Evolutionary conservation across 2,113 vertebrate genomes (phyloP).

Genomic region (Cnemophilus loriae): DNA sequence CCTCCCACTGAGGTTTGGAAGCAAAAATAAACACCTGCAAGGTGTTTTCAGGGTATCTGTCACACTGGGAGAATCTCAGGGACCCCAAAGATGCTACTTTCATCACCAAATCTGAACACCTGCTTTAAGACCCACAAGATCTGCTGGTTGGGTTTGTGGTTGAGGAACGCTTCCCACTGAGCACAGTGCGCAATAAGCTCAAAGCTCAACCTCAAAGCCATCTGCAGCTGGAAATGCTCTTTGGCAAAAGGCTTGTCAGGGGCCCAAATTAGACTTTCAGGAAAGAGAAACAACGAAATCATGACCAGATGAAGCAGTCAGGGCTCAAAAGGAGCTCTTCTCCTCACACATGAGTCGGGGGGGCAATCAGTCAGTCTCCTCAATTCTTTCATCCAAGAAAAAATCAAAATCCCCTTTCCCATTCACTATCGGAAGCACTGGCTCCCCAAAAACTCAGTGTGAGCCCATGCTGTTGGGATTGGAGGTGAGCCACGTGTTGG

Average conservation of each 20-base stretch:
- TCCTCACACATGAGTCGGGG: neutral
- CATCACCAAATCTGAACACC: neutral
- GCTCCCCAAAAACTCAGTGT: neutral
- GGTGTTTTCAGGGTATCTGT: neutral
- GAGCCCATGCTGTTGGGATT: neutral
- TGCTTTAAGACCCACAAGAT: neutral
- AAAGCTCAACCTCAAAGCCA: neutral
- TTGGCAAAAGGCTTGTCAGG: neutral
- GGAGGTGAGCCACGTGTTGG: neutral
- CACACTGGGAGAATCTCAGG: neutral
- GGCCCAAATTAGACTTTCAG: neutral
- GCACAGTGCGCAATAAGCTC: fast-evolving
- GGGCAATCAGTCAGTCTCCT: neutral
- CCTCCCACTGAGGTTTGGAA: neutral
- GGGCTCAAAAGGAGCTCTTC: neutral
- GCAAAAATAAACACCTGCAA: neutral
- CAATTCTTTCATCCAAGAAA: neutral
- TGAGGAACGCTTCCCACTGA: neutral
- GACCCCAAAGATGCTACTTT: neutral
- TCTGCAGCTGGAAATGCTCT: neutral
- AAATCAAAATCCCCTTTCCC: neutral
- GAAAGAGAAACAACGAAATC: neutral
- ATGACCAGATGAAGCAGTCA: neutral
- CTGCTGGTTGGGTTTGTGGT: neutral
- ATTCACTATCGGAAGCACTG: neutral